Base-by-base conservation (phyloP, 2,797 vertebrate species). In the Acipenser transmontanus region DNA sequence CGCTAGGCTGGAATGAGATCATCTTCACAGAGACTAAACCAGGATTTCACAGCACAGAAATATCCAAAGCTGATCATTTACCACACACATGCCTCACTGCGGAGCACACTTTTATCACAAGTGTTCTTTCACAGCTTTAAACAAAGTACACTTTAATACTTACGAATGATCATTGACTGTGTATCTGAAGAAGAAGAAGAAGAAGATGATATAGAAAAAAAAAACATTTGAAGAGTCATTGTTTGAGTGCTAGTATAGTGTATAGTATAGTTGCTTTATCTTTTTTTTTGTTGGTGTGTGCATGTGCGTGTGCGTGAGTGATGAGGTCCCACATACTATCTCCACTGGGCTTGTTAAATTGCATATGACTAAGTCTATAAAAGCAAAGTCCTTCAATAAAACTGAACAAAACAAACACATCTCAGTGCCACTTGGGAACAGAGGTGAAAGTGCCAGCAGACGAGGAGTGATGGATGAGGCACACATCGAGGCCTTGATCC, bases 361-460 rank as follows among this genome's bases (percentile, higher is more conserved):
- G 52, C 6, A 49, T 6, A 64, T 71, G 68, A 68, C 77, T 76
- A 75, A 80, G 79, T 79, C 75, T 68, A 81, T 70, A 54, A 73
- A 71, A 78, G 76, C 77, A 10, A 11, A 14, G 54, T 12, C n/a
- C 14, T 56, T 47, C 47, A 59, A 51, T 14, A 34, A 49, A 67
- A 10, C 62, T n/a, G 13, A 54, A 47, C 61, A 8, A 48, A 61
- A 57, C 78, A 74, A 78, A 71, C 52, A 81, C 76, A 78, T 71
- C 71, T 80, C 82, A 71, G 17, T 9, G 76, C 78, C 76, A 77
- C 80, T 78, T 72, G 1, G 17, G 77, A 81, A 67, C 82, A 80
- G 75, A 75, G 63, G 67, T 72, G 49, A 48, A 7, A 49, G 66
- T 50, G 52, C 12, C 7, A 57, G 54, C 11, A 7, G 7, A 5